A percentile compares a stretch with the other conserved stretches of the same genome.
These are phyloP conservation scores for Enteromius trimaculatus DNA, from an alignment of 2,797 vertebrate species.

Conservation along the genomic window DNA sequence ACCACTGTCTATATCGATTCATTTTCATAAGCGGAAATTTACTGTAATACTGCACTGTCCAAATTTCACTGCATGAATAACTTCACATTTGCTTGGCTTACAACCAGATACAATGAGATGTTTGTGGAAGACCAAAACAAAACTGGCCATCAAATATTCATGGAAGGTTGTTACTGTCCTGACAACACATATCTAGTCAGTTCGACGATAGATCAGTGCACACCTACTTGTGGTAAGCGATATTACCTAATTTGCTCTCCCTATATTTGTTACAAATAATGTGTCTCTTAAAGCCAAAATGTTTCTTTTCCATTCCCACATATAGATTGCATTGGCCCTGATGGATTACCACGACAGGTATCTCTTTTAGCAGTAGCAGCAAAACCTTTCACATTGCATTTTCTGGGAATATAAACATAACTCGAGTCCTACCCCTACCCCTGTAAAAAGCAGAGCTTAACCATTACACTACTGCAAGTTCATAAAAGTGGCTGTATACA, in stretches of 20 bases:
- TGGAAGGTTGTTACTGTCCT: constrained; percentile 86
- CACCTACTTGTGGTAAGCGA: constrained; percentile 75
- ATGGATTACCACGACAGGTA: constrained; percentile 79
- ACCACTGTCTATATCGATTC: constrained; percentile 19
- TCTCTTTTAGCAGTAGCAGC: neutral
- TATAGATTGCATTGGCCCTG: constrained; percentile 82
- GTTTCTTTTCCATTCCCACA: neutral
- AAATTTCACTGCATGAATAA: constrained; percentile 12
- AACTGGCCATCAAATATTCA: neutral
- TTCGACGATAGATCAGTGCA: constrained; percentile 71
- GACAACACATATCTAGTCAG: constrained; percentile 71
- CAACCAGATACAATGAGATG: constrained; percentile 71
- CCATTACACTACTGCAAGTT: neutral
- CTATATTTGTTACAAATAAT: neutral
- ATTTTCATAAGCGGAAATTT: neutral
- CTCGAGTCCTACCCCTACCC: neutral
- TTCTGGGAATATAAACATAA: neutral
- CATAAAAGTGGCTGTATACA: neutral
- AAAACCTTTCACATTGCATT: neutral
- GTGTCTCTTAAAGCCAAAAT: constrained; percentile 7
- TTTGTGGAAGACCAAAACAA: neutral
- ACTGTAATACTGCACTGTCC: neutral
- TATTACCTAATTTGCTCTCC: neutral
- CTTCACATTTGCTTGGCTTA: neutral
- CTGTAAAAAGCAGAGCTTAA: neutral